phyloP scores from a whole-genome alignment of 1,140 invertebrate genomes.

The Drosophila auraria region DNA sequence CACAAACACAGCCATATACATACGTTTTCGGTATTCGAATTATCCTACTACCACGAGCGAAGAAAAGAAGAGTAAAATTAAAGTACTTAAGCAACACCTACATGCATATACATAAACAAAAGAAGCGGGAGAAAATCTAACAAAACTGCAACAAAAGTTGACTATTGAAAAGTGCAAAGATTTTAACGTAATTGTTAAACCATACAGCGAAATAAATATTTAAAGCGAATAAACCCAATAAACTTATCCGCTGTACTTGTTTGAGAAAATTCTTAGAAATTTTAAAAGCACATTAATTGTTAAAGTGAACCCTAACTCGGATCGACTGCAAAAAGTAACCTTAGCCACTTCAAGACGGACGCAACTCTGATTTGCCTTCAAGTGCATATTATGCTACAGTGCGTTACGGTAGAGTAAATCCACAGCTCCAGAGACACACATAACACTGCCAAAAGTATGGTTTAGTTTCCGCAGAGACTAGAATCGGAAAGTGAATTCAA shows the following conservation, averaged over 20 bases:
- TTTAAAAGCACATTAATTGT: constrained; percentile 73
- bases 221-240: constrained; percentile 34
- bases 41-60: constrained; percentile 46
- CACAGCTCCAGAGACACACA: constrained; percentile 22
- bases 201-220: constrained; percentile 77
- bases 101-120: constrained; percentile 48
- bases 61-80: constrained; percentile 4
- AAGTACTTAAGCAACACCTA: constrained; percentile 46
- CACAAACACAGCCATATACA: constrained; percentile 5
- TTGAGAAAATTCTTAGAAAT: constrained; percentile 69
- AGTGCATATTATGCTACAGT: constrained; percentile 4
- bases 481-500: constrained; percentile 41
- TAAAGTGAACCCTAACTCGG: constrained; percentile 43
- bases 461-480: constrained; percentile 56
- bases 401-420: constrained; percentile 34
- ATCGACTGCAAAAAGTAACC: constrained; percentile 16
- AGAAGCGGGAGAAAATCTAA: constrained; percentile 32
- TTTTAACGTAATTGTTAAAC: constrained; percentile 82
- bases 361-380: constrained; percentile 32
- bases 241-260: constrained; percentile 73
- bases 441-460: constrained; percentile 70
- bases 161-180: constrained; percentile 83
- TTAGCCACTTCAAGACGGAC: constrained; percentile 13
- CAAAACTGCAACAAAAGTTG: constrained; percentile 78
- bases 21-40: constrained; percentile 40